These are phyloP conservation scores for Pseudochirops cupreus DNA, from an alignment of 2,797 vertebrate genomes.

Conservation along the genomic window DNA sequence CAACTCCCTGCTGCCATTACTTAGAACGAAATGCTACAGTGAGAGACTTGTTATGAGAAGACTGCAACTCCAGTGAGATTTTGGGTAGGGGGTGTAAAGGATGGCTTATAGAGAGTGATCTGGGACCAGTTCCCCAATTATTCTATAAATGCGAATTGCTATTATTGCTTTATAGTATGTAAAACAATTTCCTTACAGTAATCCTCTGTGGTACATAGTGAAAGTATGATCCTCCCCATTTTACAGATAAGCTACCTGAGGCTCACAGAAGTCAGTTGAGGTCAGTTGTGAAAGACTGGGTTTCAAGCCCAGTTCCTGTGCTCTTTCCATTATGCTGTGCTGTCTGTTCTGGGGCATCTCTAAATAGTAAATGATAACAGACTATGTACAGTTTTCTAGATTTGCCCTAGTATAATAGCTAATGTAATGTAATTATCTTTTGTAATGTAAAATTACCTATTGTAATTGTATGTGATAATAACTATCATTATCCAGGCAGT, in stretches of 20 bases:
- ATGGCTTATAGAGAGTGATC: neutral
- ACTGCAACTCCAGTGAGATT: neutral
- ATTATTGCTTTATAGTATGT: neutral
- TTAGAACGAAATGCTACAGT: neutral
- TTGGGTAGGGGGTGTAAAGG: neutral
- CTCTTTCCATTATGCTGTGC: neutral
- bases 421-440: neutral
- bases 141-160: neutral
- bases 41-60: neutral
- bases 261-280: neutral
- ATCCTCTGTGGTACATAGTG: neutral
- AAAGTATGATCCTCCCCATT: neutral
- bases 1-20: neutral
- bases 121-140: neutral
- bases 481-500: neutral
- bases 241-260: neutral
- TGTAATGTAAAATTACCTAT: neutral
- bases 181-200: neutral
- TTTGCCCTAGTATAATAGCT: neutral
- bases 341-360: neutral
- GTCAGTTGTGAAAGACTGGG: neutral
- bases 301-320: neutral
- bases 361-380: neutral
- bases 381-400: neutral
- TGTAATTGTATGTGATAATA: neutral